Evolutionary conservation across 2,888 invertebrate genomes (phyloP).

Genomic region (Lomographa bimaculata): DNA sequence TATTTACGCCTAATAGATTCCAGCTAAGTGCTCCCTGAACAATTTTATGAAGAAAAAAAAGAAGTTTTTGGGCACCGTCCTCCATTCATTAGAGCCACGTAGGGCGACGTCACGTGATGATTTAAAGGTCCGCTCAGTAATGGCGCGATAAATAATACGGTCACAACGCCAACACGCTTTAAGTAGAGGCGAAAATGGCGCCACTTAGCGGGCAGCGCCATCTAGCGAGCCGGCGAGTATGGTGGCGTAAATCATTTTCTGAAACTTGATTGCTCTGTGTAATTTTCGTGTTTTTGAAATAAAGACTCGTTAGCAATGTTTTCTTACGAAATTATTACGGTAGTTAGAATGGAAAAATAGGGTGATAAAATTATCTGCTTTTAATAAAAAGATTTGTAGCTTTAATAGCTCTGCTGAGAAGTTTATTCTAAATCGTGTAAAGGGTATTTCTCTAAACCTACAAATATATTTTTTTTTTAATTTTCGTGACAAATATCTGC

Average conservation of each 20-base stretch:
- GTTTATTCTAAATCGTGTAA: too few species aligned
- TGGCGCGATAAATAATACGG: conserved; percentile 83
- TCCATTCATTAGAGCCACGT: conserved; percentile 79
- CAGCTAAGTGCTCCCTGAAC: conserved; percentile 72
- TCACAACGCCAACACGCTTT: conserved; percentile 56
- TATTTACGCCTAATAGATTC: conserved; percentile 63
- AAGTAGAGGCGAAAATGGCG: conserved; percentile 34
- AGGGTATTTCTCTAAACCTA: too few species aligned
- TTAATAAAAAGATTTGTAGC: too few species aligned
- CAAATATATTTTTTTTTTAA: too few species aligned
- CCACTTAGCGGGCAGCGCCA: conserved; percentile 38
- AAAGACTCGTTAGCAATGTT: too few species aligned
- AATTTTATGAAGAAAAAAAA: conserved; percentile 71
- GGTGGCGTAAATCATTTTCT: conserved; percentile 29
- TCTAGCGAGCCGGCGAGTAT: conserved; percentile 35
- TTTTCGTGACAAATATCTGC: too few species aligned
- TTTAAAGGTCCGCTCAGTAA: conserved; percentile 78
- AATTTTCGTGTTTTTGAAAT: conserved; percentile 6
- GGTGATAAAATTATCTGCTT: too few species aligned
- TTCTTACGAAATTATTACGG: too few species aligned
- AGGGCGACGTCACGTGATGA: conserved; percentile 77
- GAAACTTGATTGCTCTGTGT: conserved; percentile 27
- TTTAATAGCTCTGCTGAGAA: too few species aligned
- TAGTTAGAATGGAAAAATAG: neutral
- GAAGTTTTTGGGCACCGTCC: conserved; percentile 62